phyloP scores from a whole-genome alignment of 2,888 invertebrate species.

The Eudemis profundana region DNA sequence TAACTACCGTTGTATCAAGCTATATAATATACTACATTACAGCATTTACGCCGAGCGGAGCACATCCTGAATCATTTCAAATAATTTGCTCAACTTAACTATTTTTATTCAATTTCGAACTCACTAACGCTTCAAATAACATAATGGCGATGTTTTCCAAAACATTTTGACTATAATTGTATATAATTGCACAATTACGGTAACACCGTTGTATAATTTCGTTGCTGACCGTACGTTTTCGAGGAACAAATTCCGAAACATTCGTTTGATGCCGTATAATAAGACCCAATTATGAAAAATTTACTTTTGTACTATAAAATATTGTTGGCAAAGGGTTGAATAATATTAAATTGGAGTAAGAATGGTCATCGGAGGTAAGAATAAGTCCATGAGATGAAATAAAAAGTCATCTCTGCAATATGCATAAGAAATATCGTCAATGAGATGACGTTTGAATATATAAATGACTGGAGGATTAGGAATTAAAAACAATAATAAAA shows the following conservation, averaged over 20 bases:
- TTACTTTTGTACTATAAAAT: slow-evolving; percentile 63
- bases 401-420: background rate
- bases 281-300: slow-evolving; percentile 82
- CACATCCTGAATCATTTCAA: slow-evolving; percentile 1
- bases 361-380: background rate
- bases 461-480: too few relatives aligned
- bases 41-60: background rate
- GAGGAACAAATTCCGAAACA: slow-evolving; percentile 82
- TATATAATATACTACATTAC: background rate
- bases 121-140: slow-evolving; percentile 52
- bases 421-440: too few relatives aligned
- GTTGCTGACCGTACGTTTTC: slow-evolving; percentile 77
- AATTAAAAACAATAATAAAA: too few relatives aligned
- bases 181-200: slow-evolving; percentile 75
- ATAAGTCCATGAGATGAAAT: background rate
- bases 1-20: background rate
- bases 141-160: slow-evolving; percentile 61
- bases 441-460: too few relatives aligned
- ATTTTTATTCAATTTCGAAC: slow-evolving; percentile 34
- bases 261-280: slow-evolving; percentile 84
- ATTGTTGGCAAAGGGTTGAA: slow-evolving; percentile 41
- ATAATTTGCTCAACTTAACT: slow-evolving; percentile 34
- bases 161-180: slow-evolving; percentile 74
- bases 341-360: slow-evolving; percentile 23
- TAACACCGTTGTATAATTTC: slow-evolving; percentile 65